These are phyloP conservation scores for Oreochromis spilurus DNA, from an alignment of 2,113 vertebrate species.

Conservation along the genomic window DNA sequence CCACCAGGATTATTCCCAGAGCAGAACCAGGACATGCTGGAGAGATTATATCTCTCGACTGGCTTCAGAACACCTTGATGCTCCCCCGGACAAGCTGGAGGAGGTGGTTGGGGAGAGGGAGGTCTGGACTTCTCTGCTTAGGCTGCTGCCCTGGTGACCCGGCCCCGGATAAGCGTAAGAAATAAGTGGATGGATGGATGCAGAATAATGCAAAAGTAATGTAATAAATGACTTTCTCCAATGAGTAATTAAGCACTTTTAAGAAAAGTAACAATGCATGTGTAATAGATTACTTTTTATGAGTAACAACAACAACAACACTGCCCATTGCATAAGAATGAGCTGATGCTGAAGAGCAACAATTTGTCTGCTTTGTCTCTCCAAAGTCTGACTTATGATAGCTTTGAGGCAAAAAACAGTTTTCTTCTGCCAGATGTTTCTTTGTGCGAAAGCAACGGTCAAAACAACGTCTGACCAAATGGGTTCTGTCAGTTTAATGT, in stretches of 20 bases:
- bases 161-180: neutral
- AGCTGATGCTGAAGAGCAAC: neutral
- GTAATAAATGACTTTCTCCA: neutral
- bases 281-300: neutral
- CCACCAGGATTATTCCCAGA: neutral
- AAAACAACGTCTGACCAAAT: neutral
- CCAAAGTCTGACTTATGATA: neutral
- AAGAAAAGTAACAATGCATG: neutral
- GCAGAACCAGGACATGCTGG: neutral
- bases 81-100: neutral
- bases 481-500: neutral
- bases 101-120: neutral
- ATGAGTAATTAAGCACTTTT: no score
- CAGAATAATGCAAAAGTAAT: neutral
- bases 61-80: neutral
- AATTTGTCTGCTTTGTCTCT: neutral
- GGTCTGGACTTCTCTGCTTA: neutral
- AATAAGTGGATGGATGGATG: neutral
- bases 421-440: neutral
- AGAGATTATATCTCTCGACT: neutral
- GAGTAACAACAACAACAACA: neutral
- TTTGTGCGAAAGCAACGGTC: neutral
- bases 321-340: conserved; percentile 20
- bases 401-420: neutral
- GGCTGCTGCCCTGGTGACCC: neutral